Base-by-base conservation (phyloP, 2,888 invertebrate genomes). In the Heliconius cydno region DNA sequence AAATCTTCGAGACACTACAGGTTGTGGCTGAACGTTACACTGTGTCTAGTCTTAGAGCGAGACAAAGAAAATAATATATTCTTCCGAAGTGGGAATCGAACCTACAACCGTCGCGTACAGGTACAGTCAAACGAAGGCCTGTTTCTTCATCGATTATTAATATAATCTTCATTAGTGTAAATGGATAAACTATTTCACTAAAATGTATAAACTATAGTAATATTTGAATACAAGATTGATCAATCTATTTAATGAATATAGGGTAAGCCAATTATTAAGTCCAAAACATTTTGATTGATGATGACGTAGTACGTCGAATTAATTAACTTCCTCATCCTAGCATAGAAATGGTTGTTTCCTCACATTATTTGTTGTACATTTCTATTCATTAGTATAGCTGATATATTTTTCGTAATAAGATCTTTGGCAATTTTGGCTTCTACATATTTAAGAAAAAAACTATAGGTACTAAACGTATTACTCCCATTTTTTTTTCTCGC, bases 221-320 rank as follows among this genome's bases (percentile, higher is more conserved):
- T 67, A 67, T 67, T 67, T 71, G 6, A 25, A 46, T 52, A 72
- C 22, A 52, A 52, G 12, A 73, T 73, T 73, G n/a, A 73, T 73
- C 34, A 3, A 73, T n/a, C n/a, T n/a, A 73, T 13, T 60, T 73
- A 34, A 60, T 34, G 13, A 73, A 25, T 34, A n/a, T 57, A 10
- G 9, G n/a, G 5, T n/a, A 38, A 38, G n/a, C 73, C 9, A 73
- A 60, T 60, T 60, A 60, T 60, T 15, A 73, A 52, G 28, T 72
- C 72, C 1, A n/a, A 57, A 52, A 73, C n/a, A 73, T 73, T 73
- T 60, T 73, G 73, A 73, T 73, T 73, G 34, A 73, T 60, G 38
- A 73, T 38, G 73, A 60, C 38, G 15, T 60, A 73, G 60, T 19
- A 57, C 2, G 15, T 60, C 34, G 34, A 34, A 60, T 73, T 60